These are phyloP conservation scores for Napeogenes sylphis DNA, from an alignment of 2,888 invertebrate genomes.

Conservation along the genomic window DNA sequence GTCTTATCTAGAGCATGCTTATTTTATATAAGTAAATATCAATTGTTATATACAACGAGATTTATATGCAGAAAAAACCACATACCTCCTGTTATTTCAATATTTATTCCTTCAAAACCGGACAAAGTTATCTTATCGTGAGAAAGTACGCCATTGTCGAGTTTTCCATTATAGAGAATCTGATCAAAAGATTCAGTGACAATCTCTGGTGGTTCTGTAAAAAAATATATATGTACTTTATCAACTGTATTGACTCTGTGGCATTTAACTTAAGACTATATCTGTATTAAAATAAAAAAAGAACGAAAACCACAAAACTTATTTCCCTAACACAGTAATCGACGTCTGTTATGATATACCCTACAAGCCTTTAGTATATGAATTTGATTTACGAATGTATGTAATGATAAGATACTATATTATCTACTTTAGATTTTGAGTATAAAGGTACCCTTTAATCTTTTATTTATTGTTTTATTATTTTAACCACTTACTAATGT, in stretches of 20 bases:
- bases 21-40: background rate
- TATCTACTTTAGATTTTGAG: background rate
- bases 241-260: conserved; percentile 21
- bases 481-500: background rate
- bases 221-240: conserved; percentile 2
- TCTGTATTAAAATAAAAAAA: background rate
- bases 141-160: conserved; percentile 39
- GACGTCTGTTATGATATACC: background rate
- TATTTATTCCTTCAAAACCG: conserved; percentile 40
- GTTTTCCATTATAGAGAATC: conserved; percentile 49
- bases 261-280: conserved; percentile 7
- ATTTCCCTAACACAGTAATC: background rate
- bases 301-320: conserved; percentile 4
- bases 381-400: no score
- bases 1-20: background rate
- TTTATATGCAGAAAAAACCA: background rate
- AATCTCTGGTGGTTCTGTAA: conserved; percentile 16
- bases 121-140: conserved; percentile 54
- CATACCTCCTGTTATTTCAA: conserved; percentile 54
- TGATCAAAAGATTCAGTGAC: conserved; percentile 45
- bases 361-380: background rate
- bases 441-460: background rate
- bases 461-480: background rate
- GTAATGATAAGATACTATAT: background rate
- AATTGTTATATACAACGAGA: background rate